A percentile compares a stretch with the other conserved stretches of the same genome.
Evolutionary conservation across 2,888 invertebrate genomes (phyloP).

Genomic region (Melanchra persicariae): DNA sequence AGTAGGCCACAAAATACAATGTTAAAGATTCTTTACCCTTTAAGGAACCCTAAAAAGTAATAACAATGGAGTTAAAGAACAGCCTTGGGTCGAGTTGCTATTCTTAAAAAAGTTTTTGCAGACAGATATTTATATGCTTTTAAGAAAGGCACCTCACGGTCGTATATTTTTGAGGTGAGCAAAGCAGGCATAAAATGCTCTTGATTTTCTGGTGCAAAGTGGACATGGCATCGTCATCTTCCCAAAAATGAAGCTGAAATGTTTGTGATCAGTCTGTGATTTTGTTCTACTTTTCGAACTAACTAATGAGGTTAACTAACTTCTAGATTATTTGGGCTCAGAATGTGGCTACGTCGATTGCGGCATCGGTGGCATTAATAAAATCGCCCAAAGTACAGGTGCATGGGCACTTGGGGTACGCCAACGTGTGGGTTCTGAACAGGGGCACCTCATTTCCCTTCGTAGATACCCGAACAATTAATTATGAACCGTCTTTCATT

Average conservation of each 20-base stretch:
- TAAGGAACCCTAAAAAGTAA: constrained; percentile 37
- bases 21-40: neutral
- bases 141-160: constrained; percentile 41
- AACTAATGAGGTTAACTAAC: no score
- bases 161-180: neutral
- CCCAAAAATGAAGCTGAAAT: neutral
- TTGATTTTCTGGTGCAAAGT: neutral
- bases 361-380: no score
- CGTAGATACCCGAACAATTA: no score
- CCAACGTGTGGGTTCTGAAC: no score
- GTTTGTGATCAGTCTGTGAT: neutral
- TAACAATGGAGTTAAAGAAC: constrained; percentile 43
- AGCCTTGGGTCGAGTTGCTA: constrained; percentile 37
- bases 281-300: no score
- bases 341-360: no score
- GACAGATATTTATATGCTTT: constrained; percentile 17
- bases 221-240: neutral
- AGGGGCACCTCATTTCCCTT: no score
- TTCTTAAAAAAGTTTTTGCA: constrained; percentile 36
- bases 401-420: no score
- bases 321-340: no score
- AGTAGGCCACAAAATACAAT: neutral
- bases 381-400: no score
- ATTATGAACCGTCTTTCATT: no score
- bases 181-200: neutral